Evolutionary conservation across 2,888 invertebrate species (phyloP).

Genomic region (Labia minor): DNA sequence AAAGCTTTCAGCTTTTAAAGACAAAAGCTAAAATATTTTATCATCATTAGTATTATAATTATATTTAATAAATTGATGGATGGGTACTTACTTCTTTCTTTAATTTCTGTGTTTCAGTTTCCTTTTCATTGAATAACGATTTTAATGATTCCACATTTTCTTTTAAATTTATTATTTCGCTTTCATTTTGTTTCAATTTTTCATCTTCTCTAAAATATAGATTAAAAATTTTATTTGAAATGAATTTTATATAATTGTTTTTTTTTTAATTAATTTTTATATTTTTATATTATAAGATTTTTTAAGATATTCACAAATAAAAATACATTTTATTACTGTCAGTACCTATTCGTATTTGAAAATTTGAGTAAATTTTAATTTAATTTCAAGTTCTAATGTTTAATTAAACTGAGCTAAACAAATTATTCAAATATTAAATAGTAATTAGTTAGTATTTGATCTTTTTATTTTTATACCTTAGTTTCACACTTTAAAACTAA

Average conservation of each 20-base stretch:
- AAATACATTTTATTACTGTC: too few relatives aligned
- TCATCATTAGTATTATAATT: slow-evolving; percentile 14
- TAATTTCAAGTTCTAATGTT: too few relatives aligned
- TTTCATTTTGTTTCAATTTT: slow-evolving; percentile 37
- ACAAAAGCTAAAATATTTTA: slow-evolving; percentile 25
- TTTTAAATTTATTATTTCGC: slow-evolving; percentile 36
- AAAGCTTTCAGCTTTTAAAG: slow-evolving; percentile 22
- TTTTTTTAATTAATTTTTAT: too few relatives aligned
- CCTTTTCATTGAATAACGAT: slow-evolving; percentile 29
- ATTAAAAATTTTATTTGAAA: not conserved
- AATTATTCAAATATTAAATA: too few relatives aligned
- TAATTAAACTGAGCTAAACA: too few relatives aligned
- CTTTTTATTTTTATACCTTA: too few relatives aligned
- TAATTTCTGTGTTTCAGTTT: slow-evolving; percentile 30
- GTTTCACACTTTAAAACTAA: too few relatives aligned
- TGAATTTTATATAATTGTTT: slow-evolving; percentile 32
- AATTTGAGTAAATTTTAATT: too few relatives aligned
- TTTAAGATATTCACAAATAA: too few relatives aligned
- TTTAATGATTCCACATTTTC: slow-evolving; percentile 30
- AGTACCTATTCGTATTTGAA: too few relatives aligned
- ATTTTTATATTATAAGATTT: too few relatives aligned
- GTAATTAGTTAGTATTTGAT: too few relatives aligned
- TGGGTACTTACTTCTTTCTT: not conserved
- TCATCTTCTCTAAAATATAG: slow-evolving; percentile 30
- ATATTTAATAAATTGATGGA: slow-evolving; percentile 16